These are phyloP conservation scores for Noctua janthina DNA, from an alignment of 2,888 invertebrate species.

Conservation along the genomic window DNA sequence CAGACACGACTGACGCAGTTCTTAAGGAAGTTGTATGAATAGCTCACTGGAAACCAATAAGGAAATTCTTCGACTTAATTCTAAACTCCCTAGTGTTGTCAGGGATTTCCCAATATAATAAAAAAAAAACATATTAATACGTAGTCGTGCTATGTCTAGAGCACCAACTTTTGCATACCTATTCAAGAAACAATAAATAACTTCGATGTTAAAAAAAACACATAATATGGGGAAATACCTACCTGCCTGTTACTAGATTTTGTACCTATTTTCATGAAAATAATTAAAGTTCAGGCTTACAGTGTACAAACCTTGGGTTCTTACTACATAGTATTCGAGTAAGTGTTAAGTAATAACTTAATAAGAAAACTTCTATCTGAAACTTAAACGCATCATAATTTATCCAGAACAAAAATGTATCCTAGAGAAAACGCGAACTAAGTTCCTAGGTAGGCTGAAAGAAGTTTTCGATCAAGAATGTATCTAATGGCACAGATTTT, in stretches of 20 bases:
- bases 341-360: not conserved
- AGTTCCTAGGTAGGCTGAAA: not conserved
- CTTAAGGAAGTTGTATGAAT: conserved; percentile 65
- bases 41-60: conserved; percentile 49
- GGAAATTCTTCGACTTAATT: conserved; percentile 55
- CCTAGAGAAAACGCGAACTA: not conserved
- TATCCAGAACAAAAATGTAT: not conserved
- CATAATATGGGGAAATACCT: not conserved
- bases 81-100: conserved; percentile 10
- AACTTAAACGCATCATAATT: not conserved
- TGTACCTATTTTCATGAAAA: not conserved
- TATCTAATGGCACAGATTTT: not conserved
- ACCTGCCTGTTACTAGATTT: not conserved
- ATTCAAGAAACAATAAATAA: not conserved
- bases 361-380: not conserved
- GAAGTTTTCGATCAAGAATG: not conserved
- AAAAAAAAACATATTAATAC: conserved; percentile 17
- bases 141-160: not conserved
- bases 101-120: conserved; percentile 50
- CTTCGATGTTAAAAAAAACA: not conserved
- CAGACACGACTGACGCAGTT: conserved; percentile 71
- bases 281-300: not conserved
- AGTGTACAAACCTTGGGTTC: not conserved
- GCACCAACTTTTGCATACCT: not conserved
- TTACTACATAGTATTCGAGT: not conserved